Evolutionary conservation across 2,888 invertebrate species (phyloP), one percentile per base, ranked within the genome.

Genomic region (Aphidius colemani): DNA sequence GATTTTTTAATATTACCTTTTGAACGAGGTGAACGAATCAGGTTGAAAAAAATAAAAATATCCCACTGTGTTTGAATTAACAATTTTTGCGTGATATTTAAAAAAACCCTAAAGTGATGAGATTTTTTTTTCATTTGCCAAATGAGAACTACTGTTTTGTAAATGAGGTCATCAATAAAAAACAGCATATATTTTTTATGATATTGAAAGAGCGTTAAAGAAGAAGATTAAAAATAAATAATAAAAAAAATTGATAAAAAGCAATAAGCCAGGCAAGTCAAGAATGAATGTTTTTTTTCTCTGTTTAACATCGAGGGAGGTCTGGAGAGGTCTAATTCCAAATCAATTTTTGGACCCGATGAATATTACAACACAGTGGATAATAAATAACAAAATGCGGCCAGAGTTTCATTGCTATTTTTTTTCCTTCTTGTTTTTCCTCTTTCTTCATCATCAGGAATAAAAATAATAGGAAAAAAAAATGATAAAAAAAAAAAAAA

Each of bases 331-430:
- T 76, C 75, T 78, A 78, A 80, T 78, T 78, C 75, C 73, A 70
- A 79, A 80, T 81, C 80, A 78, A 81, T 80, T 81, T 79, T 76
- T 75, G 66, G 67, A 63, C 43, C 65, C 73, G 76, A 79, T 80
- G 80, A 80, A 80, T 81, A 81, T 80, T 79, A 75, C 77, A 80
- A 72, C 70, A 71, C 69, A 30, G 68, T 64, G 66, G 63, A 65
- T 73, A 71, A 78, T 79, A 78, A 79, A 78, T 78, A 78, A 79
- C 75, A 73, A 71, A 75, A 75, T 74, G 73, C 61, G 63, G 61
- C 66, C 61, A 66, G 58, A 60, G 64, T 61, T 66, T 40, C 64
- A 66, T 58, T 66, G 63, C 67, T 56, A 63, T 69, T 64, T 61
- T 65, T 61, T 66, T 64, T 50, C 63, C 41, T 62, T 66, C 59